Evolutionary conservation across 2,797 vertebrate genomes (phyloP).

Genomic region (Neopelma chrysocephalum): DNA sequence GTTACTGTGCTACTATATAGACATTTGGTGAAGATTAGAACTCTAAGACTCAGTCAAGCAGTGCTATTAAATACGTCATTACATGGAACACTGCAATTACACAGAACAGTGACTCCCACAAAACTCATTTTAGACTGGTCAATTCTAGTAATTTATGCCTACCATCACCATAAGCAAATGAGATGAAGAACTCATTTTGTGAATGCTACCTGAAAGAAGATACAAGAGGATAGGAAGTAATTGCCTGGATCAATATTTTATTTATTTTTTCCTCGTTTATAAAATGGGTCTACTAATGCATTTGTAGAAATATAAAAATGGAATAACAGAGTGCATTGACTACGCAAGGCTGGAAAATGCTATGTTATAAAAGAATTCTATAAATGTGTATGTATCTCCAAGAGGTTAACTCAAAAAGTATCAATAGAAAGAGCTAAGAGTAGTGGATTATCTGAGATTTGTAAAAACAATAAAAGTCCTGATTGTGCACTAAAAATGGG

Average conservation of each 20-base stretch:
- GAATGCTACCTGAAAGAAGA: not conserved
- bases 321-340: not conserved
- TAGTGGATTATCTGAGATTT: not conserved
- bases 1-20: not conserved
- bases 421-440: not conserved
- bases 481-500: not conserved
- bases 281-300: not conserved
- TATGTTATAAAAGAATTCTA: not conserved
- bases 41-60: constrained; percentile 3
- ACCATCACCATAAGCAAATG: constrained; percentile 30
- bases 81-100: constrained; percentile 21
- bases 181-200: constrained; percentile 14
- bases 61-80: not conserved
- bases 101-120: constrained; percentile 42
- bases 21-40: not conserved
- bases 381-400: not conserved
- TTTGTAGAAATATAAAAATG: not conserved
- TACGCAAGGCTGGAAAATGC: not conserved
- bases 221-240: not conserved
- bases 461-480: not conserved
- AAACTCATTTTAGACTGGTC: constrained; percentile 25
- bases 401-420: not conserved
- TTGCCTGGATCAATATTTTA: constrained; percentile 20
- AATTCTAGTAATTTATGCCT: constrained; percentile 40
- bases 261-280: constrained; percentile 19